Percentiles rank a stretch among this genome's conserved stretches.
phyloP scores from a whole-genome alignment of 2,113 vertebrate genomes.

The Origma solitaria region DNA sequence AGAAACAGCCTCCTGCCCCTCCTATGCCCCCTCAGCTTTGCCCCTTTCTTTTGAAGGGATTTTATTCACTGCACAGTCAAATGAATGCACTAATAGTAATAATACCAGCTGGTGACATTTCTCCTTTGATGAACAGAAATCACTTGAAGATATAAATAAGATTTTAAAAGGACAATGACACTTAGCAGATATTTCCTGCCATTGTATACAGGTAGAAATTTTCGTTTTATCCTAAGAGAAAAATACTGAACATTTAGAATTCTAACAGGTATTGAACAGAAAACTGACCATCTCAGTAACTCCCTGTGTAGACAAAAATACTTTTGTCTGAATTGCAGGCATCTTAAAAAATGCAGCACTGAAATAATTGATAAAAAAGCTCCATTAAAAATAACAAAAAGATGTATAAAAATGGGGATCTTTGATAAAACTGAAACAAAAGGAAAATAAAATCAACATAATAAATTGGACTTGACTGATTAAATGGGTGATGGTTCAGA shows the following conservation, averaged over 20 bases:
- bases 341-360: neutral
- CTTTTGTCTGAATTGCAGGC: neutral
- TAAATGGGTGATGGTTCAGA: neutral
- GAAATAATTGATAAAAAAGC: neutral
- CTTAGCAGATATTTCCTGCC: neutral
- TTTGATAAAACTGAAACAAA: neutral
- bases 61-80: neutral
- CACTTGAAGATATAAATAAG: neutral
- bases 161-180: neutral
- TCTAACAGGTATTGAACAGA: neutral
- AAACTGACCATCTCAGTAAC: neutral
- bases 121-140: neutral
- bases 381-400: neutral
- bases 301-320: neutral
- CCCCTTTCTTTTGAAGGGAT: neutral
- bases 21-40: accelerated
- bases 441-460: neutral
- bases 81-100: neutral
- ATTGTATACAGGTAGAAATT: neutral
- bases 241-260: neutral
- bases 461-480: neutral
- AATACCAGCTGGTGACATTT: neutral
- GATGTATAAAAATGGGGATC: neutral
- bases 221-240: neutral
- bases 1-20: neutral